Evolutionary conservation across 2,888 invertebrate species (phyloP).

Genomic region (Linyphia triangularis): DNA sequence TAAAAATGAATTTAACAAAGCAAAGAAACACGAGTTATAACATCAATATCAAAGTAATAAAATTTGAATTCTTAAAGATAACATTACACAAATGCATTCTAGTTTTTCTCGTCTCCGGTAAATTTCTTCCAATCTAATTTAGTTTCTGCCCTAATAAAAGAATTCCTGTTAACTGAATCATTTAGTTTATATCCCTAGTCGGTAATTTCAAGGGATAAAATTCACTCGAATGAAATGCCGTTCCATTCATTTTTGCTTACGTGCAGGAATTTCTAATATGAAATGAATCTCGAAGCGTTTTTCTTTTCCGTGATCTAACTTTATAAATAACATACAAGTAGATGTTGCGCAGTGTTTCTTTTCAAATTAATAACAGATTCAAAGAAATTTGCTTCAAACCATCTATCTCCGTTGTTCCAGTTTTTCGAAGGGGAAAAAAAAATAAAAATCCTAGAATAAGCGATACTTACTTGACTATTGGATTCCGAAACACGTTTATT

Average conservation of each 20-base stretch:
- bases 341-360: neutral
- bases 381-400: neutral
- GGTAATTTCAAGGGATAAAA: neutral
- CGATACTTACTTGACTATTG: neutral
- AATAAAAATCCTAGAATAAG: too few relatives aligned
- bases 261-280: neutral
- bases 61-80: too few relatives aligned
- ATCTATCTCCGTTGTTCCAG: neutral
- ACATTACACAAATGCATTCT: too few relatives aligned
- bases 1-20: too few relatives aligned
- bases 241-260: neutral
- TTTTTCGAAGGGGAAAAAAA: neutral
- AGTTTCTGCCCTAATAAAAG: too few relatives aligned
- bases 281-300: neutral
- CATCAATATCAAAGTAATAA: too few relatives aligned
- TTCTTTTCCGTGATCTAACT: neutral
- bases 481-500: neutral
- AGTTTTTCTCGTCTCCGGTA: too few relatives aligned
- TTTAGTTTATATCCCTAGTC: too few relatives aligned
- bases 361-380: neutral
- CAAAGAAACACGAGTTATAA: too few relatives aligned
- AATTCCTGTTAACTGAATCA: too few relatives aligned
- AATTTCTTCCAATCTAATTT: too few relatives aligned
- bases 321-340: neutral
- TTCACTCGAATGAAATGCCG: neutral